Evolutionary conservation across 2,113 vertebrate species (phyloP), one percentile per base, ranked within the genome.

Genomic region (Suncus etruscus): DNA sequence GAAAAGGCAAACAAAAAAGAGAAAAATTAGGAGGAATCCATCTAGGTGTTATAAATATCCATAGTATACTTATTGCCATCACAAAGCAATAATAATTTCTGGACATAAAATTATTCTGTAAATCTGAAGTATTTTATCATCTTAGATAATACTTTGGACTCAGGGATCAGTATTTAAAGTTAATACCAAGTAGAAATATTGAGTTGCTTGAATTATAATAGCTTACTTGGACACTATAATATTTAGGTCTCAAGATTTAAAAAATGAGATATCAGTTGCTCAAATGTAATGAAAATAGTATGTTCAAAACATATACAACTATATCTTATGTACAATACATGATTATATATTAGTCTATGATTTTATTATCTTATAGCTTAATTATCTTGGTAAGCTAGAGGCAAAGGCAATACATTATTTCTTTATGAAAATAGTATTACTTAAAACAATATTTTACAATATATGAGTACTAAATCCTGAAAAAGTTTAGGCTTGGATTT

Each of bases 401-500:
- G 11, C 6, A 73, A 94, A 3, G 50, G 8, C 20, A 51, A 73
- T 63, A 80, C n/a, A 65, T 81, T 81, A 66, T 61, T 90, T n/a
- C 25, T 79, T 0, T n/a, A 3, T 85, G 11, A 86, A 54, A 94
- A 54, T 25, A 48, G 83, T 66, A 18, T 11, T 4, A 18, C 32
- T 8, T 79, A 51, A 86, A 76, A 69, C 48, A 76, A 69, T 80
- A 61, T 86, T 73, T 95, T 22, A 27, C 90, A 31, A 66, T 87
- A 2, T 68, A 22, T 76, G 47, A 83, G 32, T 58, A 27, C 29
- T 78, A 88, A 83, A 79, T 93, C 72, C 27, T 75, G 25, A 82
- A 74, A 82, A 61, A 63, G 11, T 73, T 77, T 50, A 16, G 39
- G 14, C 39, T 88, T 95, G n/a, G 54, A 69, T 94, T 79, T 88